Evolutionary conservation across 92 coral and sea anemone genomes (phyloP).

Genomic region (Epizoanthus stellaris): DNA sequence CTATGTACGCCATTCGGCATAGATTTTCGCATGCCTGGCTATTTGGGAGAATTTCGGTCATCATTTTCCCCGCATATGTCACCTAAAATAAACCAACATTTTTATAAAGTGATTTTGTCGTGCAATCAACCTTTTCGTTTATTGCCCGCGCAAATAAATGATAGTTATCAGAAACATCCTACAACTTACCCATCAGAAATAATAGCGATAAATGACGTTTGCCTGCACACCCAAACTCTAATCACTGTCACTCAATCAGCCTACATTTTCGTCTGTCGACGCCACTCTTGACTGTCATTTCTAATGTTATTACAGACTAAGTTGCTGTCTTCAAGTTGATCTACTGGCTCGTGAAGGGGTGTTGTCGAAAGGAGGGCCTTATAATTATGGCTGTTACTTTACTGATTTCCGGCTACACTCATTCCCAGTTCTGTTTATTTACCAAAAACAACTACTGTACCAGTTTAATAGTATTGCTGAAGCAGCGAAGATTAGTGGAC

Average conservation of each 20-base stretch:
- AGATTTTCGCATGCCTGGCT: too few species aligned
- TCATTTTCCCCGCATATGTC: too few species aligned
- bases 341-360: slow-evolving; percentile 20
- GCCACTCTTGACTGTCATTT: not conserved
- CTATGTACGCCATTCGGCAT: too few species aligned
- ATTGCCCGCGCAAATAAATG: not conserved
- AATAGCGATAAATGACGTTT: not conserved
- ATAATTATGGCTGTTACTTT: slow-evolving; percentile 25
- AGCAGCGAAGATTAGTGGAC: not conserved
- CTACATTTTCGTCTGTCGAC: not conserved
- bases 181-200: not conserved
- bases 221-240: not conserved
- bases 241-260: slow-evolving; percentile 17
- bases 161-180: too few species aligned
- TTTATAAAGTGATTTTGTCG: too few species aligned
- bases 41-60: too few species aligned
- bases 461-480: not conserved
- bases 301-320: not conserved
- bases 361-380: slow-evolving; percentile 13
- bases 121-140: not conserved
- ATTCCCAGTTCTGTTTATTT: not conserved
- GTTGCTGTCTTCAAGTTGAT: not conserved
- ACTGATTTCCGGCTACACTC: slow-evolving; percentile 30
- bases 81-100: too few species aligned
- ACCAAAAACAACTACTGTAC: not conserved